A percentile compares a stretch with the other conserved stretches of the same genome.
These are phyloP conservation scores for Aleiodes leptofemur DNA, from an alignment of 2,888 invertebrate species.

Conservation along the genomic window DNA sequence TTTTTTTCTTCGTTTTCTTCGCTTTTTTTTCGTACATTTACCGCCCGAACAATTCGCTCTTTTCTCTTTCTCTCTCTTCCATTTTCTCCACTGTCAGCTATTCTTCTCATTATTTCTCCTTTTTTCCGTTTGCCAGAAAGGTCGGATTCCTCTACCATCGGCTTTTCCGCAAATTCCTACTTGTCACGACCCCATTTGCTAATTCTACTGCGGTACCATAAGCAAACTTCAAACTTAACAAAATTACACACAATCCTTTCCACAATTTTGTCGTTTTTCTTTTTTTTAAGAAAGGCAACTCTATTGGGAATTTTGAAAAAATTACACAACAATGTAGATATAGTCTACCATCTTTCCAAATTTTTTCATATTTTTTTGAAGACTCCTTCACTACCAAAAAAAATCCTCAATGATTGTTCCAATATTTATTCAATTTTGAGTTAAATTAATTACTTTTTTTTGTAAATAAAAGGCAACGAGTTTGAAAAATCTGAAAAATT, in stretches of 20 bases:
- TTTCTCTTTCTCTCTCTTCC: conserved; percentile 30
- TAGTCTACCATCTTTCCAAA: too few species aligned
- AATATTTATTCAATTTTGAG: too few species aligned
- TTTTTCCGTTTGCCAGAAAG: conserved; percentile 41
- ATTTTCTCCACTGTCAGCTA: conserved; percentile 35
- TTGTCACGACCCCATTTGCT: conserved; percentile 52
- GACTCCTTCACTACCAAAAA: too few species aligned
- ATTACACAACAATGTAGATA: too few species aligned
- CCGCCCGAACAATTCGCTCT: conserved; percentile 32
- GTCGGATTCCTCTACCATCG: conserved; percentile 22
- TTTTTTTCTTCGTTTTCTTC: conserved; percentile 24
- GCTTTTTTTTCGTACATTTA: conserved; percentile 31
- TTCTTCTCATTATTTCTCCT: conserved; percentile 45
- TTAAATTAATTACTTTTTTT: too few species aligned
- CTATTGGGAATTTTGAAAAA: too few species aligned
- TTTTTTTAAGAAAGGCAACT: too few species aligned
- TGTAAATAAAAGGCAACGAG: too few species aligned
- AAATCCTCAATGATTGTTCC: too few species aligned
- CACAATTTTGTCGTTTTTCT: conserved; percentile 17
- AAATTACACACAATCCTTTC: conserved; percentile 18
- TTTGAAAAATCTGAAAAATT: too few species aligned
- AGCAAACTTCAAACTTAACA: conserved; percentile 44
- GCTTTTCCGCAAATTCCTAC: conserved; percentile 17
- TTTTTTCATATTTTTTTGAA: too few species aligned
- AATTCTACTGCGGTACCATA: conserved; percentile 46